Base-by-base conservation (phyloP, 2,888 invertebrate genomes). In the Aleiodes leptofemur region DNA sequence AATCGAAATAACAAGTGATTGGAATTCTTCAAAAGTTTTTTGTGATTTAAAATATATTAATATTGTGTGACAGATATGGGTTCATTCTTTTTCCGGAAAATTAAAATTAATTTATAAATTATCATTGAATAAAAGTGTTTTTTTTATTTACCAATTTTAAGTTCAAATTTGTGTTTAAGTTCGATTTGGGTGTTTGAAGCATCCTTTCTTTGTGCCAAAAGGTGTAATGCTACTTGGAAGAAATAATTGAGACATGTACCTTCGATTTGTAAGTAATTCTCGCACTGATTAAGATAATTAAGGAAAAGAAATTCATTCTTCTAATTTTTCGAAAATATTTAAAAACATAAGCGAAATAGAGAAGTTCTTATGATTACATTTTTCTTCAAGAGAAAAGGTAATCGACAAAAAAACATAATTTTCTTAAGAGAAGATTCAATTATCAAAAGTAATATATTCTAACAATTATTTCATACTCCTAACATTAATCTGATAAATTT, bases 241-340 rank as follows among this genome's bases (percentile, higher is more conserved):
- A 82, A 84, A 76, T 78, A 80, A 77, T 79, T 82, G 80, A 83
- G 85, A 85, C 76, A 88, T 87, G 88, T 85, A 86, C 78, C 66
- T 82, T 80, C 85, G 83, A 83, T 81, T 83, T 82, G 88, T 88
- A 80, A 87, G 88, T 86, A 80, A 48, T 56, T 16, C 6, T 16
- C 7, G 3, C 43, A 43, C 7, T 43, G 7, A 43, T 43, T 43
- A 9, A 43, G 11, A 43, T 43, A 43, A 43, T 43, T 43, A 8
- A 43, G 0, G 7, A 9, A 43, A 43, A 6, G 7, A 43, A 43
- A 43, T 43, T 43, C 4, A 34, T 34, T 43, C 38, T 3, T 8
- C 8, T 3, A 38, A 29, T 57, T 57, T 31, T n/a, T 31, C 11
- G 23, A 23, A 23, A 23, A 23, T 23, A 23, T 23, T 23, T 2